phyloP scores from a whole-genome alignment of 2,888 invertebrate genomes.

The Steinernema carpocapsae region DNA sequence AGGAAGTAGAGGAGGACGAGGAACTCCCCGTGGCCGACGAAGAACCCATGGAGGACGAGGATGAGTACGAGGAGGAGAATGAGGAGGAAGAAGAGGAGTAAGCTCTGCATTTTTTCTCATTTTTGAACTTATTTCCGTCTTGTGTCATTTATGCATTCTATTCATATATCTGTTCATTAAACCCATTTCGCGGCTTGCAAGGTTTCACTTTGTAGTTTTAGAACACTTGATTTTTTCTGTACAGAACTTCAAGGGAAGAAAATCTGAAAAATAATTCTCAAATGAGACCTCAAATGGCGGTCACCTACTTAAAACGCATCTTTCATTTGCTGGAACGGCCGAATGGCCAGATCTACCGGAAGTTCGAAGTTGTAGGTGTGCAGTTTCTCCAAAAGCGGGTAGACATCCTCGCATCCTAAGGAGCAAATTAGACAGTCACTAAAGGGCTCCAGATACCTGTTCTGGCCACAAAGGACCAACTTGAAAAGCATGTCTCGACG shows the following conservation, averaged over 20 bases:
- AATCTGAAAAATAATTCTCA: no score
- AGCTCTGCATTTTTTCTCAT: neutral
- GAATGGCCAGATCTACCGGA: constrained; percentile 92
- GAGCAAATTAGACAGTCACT: neutral
- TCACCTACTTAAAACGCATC: constrained; percentile 86
- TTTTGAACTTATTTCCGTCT: neutral
- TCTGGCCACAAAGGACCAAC: constrained; percentile 91
- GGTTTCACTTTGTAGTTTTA: neutral
- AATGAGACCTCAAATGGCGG: no score
- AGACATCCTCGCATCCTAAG: constrained; percentile 89
- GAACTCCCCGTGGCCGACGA: constrained; percentile 42
- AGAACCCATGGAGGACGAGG: constrained; percentile 45
- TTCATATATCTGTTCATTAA: neutral
- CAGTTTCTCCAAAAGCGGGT: constrained; percentile 86
- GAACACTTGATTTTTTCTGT: neutral
- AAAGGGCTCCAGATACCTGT: constrained; percentile 75
- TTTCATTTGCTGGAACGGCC: constrained; percentile 95
- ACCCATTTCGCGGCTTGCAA: constrained; percentile 11
- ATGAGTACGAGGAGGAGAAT: constrained; percentile 37
- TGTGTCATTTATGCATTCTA: neutral
- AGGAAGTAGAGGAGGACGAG: constrained; percentile 46
- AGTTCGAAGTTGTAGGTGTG: constrained; percentile 86
- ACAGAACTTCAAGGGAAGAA: no score
- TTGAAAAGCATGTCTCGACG: constrained; percentile 72
- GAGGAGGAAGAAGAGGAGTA: constrained; percentile 25